Conservation (phyloP, 2,113 vertebrate genomes). For the Corythaeola cristata region DNA sequence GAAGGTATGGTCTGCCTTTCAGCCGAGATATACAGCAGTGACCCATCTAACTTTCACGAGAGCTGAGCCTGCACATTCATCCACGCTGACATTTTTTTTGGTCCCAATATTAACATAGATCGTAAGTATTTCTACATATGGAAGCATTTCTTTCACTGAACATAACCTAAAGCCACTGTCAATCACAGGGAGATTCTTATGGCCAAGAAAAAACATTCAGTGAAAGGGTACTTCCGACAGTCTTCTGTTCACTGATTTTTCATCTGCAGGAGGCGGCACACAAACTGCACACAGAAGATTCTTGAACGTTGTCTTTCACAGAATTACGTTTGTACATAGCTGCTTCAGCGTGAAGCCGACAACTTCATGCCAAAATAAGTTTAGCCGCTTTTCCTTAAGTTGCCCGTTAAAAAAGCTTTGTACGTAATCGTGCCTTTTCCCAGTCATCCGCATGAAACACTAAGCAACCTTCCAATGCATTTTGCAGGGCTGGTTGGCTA, state of each 20-base stretch:
- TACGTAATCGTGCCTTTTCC: neutral
- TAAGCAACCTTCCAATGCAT: neutral
- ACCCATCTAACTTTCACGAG: neutral
- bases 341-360: neutral
- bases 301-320: neutral
- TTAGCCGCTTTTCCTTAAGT: neutral
- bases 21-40: neutral
- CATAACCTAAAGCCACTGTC: neutral
- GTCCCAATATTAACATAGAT: neutral
- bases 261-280: conserved; percentile 10
- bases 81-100: neutral
- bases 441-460: neutral
- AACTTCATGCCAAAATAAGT: neutral
- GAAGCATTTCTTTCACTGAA: neutral
- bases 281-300: conserved; percentile 8
- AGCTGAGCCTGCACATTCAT: neutral
- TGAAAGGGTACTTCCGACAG: neutral
- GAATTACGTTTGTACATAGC: neutral
- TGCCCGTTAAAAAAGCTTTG: neutral
- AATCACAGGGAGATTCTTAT: neutral
- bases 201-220: neutral
- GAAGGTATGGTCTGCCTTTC: neutral
- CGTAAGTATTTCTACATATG: neutral
- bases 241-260: neutral
- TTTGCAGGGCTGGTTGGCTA: neutral